These are phyloP conservation scores for Formicarius rufipectus DNA, from an alignment of 2,113 vertebrate genomes.

Conservation along the genomic window DNA sequence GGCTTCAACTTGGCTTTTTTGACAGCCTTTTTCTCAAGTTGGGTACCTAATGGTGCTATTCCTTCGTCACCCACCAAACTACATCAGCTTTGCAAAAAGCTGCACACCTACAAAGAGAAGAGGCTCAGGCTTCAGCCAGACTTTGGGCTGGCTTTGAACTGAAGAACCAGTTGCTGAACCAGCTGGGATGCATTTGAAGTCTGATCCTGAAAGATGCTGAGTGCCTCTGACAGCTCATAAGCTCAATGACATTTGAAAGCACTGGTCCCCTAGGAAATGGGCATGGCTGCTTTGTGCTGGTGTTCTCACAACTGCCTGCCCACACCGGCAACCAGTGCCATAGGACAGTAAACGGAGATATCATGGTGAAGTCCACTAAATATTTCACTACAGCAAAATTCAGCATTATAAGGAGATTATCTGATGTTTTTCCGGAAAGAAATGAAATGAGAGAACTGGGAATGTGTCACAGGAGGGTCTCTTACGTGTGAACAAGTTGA, in stretches of 20 bases:
- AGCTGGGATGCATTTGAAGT: background rate
- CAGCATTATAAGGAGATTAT: background rate
- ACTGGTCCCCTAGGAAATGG: background rate
- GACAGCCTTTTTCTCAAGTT: background rate
- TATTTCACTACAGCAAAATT: background rate
- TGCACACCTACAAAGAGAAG: background rate
- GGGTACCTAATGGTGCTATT: background rate
- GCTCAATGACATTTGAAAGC: conserved; percentile 35
- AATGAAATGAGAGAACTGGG: background rate
- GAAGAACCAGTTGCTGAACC: background rate
- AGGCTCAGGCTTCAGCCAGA: background rate
- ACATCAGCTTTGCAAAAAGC: background rate
- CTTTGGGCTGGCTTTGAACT: background rate
- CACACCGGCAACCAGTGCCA: background rate
- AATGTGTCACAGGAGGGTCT: background rate
- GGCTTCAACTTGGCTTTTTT: background rate
- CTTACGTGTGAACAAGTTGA: background rate
- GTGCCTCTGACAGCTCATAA: conserved; percentile 26
- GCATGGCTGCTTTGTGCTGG: background rate
- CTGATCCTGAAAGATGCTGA: conserved; percentile 9
- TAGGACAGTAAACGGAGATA: background rate
- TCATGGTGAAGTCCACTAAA: background rate
- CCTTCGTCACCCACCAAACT: background rate
- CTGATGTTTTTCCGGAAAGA: background rate
- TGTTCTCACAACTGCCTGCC: background rate